phyloP scores from a whole-genome alignment of 2,888 invertebrate genomes.

The Drosophila tripunctata region DNA sequence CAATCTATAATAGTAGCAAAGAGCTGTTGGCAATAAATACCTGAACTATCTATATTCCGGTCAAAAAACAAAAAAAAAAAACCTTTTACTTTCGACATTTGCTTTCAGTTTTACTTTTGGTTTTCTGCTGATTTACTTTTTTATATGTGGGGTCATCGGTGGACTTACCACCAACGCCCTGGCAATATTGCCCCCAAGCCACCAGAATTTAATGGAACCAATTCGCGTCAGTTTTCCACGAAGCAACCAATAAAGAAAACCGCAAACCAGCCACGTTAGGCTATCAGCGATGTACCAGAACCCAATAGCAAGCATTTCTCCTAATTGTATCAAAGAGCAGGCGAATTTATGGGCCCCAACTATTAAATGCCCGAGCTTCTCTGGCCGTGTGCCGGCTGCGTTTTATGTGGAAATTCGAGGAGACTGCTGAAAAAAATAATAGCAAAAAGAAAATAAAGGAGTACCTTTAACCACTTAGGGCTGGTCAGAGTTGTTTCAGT shows the following conservation, averaged over 20 bases:
- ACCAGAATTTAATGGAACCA: constrained; percentile 30
- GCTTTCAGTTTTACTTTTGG: neutral
- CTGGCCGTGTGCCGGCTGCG: constrained; percentile 40
- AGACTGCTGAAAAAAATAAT: neutral
- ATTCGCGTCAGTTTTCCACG: constrained; percentile 28
- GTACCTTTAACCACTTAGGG: constrained; percentile 18
- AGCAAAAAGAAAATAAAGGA: neutral
- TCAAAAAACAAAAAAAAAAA: neutral
- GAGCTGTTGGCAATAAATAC: neutral
- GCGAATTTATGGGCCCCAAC: constrained; percentile 65
- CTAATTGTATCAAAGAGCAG: constrained; percentile 67
- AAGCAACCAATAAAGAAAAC: constrained; percentile 39
- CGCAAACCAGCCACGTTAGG: constrained; percentile 40
- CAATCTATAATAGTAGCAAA: no score
- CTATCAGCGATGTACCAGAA: constrained; percentile 67
- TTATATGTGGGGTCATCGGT: neutral
- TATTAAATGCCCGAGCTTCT: constrained; percentile 62
- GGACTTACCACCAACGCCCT: constrained; percentile 15
- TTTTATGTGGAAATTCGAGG: constrained; percentile 41
- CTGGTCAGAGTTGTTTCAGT: constrained; percentile 37
- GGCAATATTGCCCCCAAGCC: constrained; percentile 10
- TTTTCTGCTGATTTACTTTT: neutral
- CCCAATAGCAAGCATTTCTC: constrained; percentile 58
- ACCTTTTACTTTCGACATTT: constrained; percentile 7
- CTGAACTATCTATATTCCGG: neutral